Conservation (phyloP, 2,888 invertebrate genomes). For the Cybosia mesomella region DNA sequence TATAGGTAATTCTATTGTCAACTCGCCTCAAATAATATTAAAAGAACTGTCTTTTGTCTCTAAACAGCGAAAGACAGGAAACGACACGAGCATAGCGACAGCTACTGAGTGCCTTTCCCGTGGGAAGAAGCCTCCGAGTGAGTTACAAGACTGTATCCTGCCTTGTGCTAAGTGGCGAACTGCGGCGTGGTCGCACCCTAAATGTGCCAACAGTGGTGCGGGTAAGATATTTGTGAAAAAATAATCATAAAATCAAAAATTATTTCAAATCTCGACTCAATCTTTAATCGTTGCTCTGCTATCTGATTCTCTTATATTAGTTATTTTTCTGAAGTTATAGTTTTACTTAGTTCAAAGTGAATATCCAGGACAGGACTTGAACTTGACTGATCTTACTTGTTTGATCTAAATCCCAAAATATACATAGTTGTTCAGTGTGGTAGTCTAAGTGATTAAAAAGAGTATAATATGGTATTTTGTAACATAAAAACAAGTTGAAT, state of each 20-base stretch:
- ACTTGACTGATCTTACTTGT: too few relatives aligned
- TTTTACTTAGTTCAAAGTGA: too few relatives aligned
- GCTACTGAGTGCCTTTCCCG: constrained; percentile 71
- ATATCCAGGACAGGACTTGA: too few relatives aligned
- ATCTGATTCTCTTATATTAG: too few relatives aligned
- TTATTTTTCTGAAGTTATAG: background rate
- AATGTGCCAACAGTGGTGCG: constrained; percentile 79
- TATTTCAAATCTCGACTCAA: too few relatives aligned
- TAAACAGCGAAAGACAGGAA: constrained; percentile 79
- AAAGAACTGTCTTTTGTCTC: background rate
- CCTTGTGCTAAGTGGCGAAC: constrained; percentile 71
- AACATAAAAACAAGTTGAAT: background rate
- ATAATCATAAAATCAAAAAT: background rate
- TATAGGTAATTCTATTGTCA: background rate
- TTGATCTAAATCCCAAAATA: too few relatives aligned
- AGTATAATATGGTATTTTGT: background rate
- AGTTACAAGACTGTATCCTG: constrained; percentile 68
- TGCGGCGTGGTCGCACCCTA: constrained; percentile 64
- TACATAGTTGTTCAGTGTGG: background rate
- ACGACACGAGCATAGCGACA: constrained; percentile 85
- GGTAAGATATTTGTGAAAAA: constrained; percentile 61
- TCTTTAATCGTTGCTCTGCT: too few relatives aligned
- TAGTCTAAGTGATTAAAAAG: too few relatives aligned
- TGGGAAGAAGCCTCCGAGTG: constrained; percentile 67
- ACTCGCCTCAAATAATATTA: background rate